These are phyloP conservation scores for Pleuronectes platessa DNA, from an alignment of 2,113 vertebrate species.

Conservation along the genomic window DNA sequence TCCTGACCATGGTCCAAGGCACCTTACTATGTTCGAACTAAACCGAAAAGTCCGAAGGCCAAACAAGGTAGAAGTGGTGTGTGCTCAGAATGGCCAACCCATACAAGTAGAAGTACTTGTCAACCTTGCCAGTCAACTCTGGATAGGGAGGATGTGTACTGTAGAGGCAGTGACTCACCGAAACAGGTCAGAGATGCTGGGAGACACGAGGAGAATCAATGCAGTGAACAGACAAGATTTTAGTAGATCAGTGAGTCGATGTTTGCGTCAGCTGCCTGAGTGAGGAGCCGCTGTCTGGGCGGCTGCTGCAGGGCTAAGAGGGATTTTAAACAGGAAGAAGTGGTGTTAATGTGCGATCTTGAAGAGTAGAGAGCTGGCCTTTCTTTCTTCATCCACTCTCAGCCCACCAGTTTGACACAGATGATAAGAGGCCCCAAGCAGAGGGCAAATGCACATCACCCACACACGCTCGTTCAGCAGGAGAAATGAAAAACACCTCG, in stretches of 20 bases:
- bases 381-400: conserved; percentile 51
- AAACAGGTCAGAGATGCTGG: conserved; percentile 39
- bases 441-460: conserved; percentile 46
- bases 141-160: not conserved
- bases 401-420: conserved; percentile 60
- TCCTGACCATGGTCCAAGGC: too few species aligned
- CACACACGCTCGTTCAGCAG: conserved; percentile 14
- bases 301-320: conserved; percentile 47
- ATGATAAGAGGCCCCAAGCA: conserved; percentile 58
- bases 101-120: not conserved
- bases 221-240: conserved; percentile 56
- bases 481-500: conserved; percentile 37
- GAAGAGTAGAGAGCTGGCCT: conserved; percentile 43
- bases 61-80: too few species aligned
- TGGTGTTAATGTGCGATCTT: conserved; percentile 59
- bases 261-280: conserved; percentile 46
- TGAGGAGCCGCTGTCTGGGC: conserved; percentile 37
- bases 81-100: not conserved
- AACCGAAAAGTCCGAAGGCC: too few species aligned
- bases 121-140: not conserved
- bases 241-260: conserved; percentile 49
- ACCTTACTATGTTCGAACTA: too few species aligned
- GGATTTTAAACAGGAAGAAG: conserved; percentile 58
- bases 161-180: not conserved
- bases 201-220: conserved; percentile 44